Evolutionary conservation across 2,797 vertebrate genomes (phyloP).

Genomic region (Poeciliopsis presidionis): DNA sequence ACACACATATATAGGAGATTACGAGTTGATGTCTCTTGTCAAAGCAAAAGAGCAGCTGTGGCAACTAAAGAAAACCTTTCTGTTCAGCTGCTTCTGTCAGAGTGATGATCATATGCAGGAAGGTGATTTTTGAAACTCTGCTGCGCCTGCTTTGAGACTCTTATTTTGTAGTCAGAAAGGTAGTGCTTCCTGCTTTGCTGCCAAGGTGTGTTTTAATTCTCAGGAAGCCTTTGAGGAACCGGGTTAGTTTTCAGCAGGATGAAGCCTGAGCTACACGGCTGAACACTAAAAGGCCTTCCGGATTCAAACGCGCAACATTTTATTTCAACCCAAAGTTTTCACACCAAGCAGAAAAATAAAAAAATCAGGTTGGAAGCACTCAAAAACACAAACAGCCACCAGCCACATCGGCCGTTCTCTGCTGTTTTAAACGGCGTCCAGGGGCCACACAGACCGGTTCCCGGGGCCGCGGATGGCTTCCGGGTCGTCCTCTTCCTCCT

Average conservation of each 20-base stretch:
- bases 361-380: no score
- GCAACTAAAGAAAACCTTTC: not conserved
- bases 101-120: not conserved
- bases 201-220: not conserved
- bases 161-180: not conserved
- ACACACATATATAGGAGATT: no score
- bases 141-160: not conserved
- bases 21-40: no score
- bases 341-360: no score
- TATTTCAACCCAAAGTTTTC: not conserved
- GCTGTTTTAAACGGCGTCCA: no score
- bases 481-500: no score
- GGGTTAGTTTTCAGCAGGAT: not conserved
- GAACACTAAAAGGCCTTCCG: not conserved
- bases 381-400: no score
- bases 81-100: not conserved
- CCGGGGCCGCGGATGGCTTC: no score
- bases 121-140: not conserved
- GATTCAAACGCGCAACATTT: not conserved
- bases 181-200: not conserved
- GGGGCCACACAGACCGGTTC: no score
- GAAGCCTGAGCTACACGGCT: not conserved
- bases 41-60: not conserved
- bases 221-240: not conserved
- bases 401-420: no score